Conservation (phyloP, 2,797 vertebrate genomes). For the Microctenopoma lineatum region DNA sequence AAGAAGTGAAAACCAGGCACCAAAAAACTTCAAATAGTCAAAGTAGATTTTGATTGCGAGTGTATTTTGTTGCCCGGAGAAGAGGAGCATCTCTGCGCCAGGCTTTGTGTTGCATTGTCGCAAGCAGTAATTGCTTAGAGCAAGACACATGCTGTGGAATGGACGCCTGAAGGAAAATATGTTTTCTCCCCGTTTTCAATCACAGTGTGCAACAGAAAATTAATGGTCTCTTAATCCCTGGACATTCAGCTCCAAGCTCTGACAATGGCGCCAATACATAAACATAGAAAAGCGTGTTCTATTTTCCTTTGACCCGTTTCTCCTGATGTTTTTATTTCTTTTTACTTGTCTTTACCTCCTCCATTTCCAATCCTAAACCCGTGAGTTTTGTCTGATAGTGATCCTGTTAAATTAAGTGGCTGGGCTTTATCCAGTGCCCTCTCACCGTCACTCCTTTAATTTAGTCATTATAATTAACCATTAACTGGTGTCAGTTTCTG, state of each 20-base stretch:
- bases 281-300: constrained; percentile 30
- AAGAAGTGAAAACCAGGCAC: neutral
- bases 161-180: constrained; percentile 60
- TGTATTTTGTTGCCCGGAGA: constrained; percentile 10
- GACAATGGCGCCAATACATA: constrained; percentile 38
- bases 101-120: constrained; percentile 29
- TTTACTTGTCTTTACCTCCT: constrained; percentile 29
- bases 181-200: constrained; percentile 51
- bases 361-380: constrained; percentile 71
- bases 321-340: neutral
- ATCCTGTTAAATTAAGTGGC: constrained; percentile 94
- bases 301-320: constrained; percentile 29
- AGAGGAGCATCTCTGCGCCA: constrained; percentile 49
- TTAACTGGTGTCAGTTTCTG: constrained; percentile 99
- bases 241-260: constrained; percentile 9
- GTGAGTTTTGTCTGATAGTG: constrained; percentile 89
- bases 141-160: constrained; percentile 22
- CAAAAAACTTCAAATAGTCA: constrained; percentile 6
- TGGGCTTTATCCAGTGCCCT: constrained; percentile 90
- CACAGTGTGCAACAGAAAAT: constrained; percentile 44
- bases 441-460: constrained; percentile 96
- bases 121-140: constrained; percentile 55
- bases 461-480: constrained; percentile 99
- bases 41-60: constrained; percentile 22
- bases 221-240: constrained; percentile 44